Base-by-base conservation (phyloP, 2,888 invertebrate species). In the Lomographa bimaculata region DNA sequence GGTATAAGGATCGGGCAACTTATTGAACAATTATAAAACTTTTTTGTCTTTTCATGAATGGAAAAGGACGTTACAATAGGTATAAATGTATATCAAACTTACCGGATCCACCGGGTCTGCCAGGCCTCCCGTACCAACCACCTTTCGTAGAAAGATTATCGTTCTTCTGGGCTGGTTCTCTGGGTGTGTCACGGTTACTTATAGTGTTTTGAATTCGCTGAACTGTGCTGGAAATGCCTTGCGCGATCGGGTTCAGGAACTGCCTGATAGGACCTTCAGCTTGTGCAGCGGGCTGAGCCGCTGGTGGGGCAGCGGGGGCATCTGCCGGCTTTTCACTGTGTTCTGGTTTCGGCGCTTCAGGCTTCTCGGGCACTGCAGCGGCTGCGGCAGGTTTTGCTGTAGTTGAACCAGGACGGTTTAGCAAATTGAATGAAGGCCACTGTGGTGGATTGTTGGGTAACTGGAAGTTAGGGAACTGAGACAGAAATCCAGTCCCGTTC, bases 151-250 rank as follows among this genome's bases (percentile, higher is more conserved):
- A 57, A 2, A 51, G 54, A 8, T 47, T 58, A 6, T 49, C 48
- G 34, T 54, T 64, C 1, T 54, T 52, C 7, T 70, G 72, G 2
- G 44, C 34, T 1, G 33, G 32, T 1, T 54, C 53, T 7, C 77
- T 68, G 0, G 79, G 78, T 33, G 63, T 71, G 17, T 72, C 76
- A 2, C 65, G 62, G 37, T 71, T 69, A 23, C 46, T 63, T 17
- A 75, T 54, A 2, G 61, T 32, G 37, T 53, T 57, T 30, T 63
- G 63, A 7, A 67, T 38, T 19, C 54, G 57, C 40, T 69, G 65
- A 2, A 65, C 60, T 2, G 57, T 54, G 7, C 42, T 34, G 1
- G 52, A 53, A 7, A 71, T 56, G 5, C 67, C 59, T 30, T 67
- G 58, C 5, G 53, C 60, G 14, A 73, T 52, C 2, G 70, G 72